Evolutionary conservation across 2,888 invertebrate species (phyloP).

Genomic region (Sinopyrophorus schimmeli): DNA sequence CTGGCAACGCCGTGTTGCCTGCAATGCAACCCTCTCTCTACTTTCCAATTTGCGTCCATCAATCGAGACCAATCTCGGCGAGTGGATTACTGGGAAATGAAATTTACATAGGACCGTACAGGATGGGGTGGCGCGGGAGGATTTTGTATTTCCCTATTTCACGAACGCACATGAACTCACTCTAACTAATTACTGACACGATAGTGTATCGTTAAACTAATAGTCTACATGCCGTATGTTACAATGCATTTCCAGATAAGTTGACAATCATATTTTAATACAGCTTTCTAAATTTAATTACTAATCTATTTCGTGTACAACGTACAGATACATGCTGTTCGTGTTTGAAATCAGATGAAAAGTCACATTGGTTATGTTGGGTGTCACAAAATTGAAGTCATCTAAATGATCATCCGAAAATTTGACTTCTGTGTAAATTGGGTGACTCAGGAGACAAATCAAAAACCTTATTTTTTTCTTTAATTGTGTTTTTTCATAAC

Average conservation of each 20-base stretch:
- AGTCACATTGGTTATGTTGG: too few species aligned
- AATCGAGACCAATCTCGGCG: constrained; percentile 71
- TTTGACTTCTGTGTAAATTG: too few species aligned
- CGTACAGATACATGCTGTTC: too few species aligned
- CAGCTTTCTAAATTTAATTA: too few species aligned
- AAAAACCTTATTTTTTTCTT: too few species aligned
- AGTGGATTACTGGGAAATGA: constrained; percentile 72
- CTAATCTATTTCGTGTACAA: too few species aligned
- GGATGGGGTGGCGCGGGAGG: constrained; percentile 22
- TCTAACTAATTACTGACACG: constrained; percentile 27
- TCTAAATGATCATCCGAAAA: too few species aligned
- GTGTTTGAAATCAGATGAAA: too few species aligned
- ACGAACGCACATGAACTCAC: constrained; percentile 26
- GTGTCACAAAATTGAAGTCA: too few species aligned
- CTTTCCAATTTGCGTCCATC: constrained; percentile 73
- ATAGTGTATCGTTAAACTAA: constrained; percentile 20
- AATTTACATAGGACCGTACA: constrained; percentile 64
- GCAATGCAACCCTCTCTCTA: constrained; percentile 48
- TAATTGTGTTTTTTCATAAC: too few species aligned
- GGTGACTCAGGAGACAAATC: too few species aligned
- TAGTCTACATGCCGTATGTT: constrained; percentile 6
- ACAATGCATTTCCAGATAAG: constrained; percentile 16
- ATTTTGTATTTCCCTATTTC: constrained; percentile 13
- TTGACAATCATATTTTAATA: too few species aligned
- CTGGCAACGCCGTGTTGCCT: constrained; percentile 40